Base-by-base conservation (phyloP, 37 sponge, comb jelly and placozoan species). In the Cliona cf. orientalis region DNA sequence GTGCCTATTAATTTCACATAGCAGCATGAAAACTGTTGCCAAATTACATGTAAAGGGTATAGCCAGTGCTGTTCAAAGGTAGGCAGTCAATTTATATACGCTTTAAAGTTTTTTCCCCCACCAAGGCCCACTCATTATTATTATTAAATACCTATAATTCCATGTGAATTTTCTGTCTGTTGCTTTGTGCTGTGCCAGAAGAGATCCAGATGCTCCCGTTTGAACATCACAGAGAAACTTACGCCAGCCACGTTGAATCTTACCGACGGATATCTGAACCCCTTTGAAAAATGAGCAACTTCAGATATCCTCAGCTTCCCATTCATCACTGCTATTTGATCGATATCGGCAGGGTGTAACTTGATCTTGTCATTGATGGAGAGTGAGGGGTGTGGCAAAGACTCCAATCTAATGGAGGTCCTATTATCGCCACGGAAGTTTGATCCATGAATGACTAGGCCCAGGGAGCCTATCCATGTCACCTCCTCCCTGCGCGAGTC, bases 151-250 rank as follows among this genome's bases (percentile, higher is more conserved):
- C 80, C 80, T 22, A 80, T 68, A 6, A 80, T 31, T 67, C 80
- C 80, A 53, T 80, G 80, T 23, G 80, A 80, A 33, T 67, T 28
- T 21, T 21, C 23, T 1, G 28, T 46, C 34, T 68, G 46, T 23
- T 68, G 11, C 69, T 69, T 69, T 56, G 80, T 80, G 28, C 55
- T 80, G 80, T 80, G 80, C 80, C 80, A 80, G 80, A 37, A 80
- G 25, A 80, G 17, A 67, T 80, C 80, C 37, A 80, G 26, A 67
- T 80, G 80, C 37, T 80, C 58, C n/a, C 25, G 67, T 41, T 38
- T 57, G 49, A 69, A 80, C 41, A 69, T 80, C 56, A 80, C 55
- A 23, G 67, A 69, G 69, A 80, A 80, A 19, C 36, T 46, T 12
- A 78, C 66, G 26, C 65, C 78, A n/a, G 42, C 11, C 12, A 78